phyloP scores from a whole-genome alignment of 2,797 vertebrate species.

The Heterohyrax brucei region DNA sequence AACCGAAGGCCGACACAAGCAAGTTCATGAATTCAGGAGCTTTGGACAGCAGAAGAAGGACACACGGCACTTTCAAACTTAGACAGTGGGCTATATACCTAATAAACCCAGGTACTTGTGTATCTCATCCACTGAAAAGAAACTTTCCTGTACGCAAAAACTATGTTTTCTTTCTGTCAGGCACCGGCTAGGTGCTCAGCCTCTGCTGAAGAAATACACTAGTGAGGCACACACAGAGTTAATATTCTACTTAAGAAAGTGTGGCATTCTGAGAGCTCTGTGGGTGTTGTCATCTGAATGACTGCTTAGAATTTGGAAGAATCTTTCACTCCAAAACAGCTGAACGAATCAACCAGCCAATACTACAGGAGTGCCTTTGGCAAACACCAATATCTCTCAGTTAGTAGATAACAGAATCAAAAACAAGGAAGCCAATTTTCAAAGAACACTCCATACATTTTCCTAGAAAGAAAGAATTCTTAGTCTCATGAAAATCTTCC shows the following conservation, averaged over 20 bases:
- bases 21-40: slow-evolving; percentile 48
- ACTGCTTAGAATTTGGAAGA: slow-evolving; percentile 59
- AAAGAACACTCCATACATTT: slow-evolving; percentile 45
- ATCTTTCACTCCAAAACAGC: slow-evolving; percentile 60
- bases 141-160: slow-evolving; percentile 65
- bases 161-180: slow-evolving; percentile 62
- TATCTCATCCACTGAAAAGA: slow-evolving; percentile 62
- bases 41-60: slow-evolving; percentile 40
- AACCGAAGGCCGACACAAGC: slow-evolving; percentile 42
- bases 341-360: slow-evolving; percentile 45
- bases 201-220: slow-evolving; percentile 61
- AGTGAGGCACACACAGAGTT: slow-evolving; percentile 13
- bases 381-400: slow-evolving; percentile 48
- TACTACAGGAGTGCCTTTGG: not conserved
- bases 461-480: not conserved
- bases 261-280: slow-evolving; percentile 46
- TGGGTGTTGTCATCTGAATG: slow-evolving; percentile 50
- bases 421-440: slow-evolving; percentile 79
- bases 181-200: slow-evolving; percentile 35
- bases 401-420: slow-evolving; percentile 77
- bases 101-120: not conserved
- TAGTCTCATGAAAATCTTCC: slow-evolving; percentile 41
- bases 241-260: slow-evolving; percentile 65
- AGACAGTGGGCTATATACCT: slow-evolving; percentile 7
- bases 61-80: not conserved